Evolutionary conservation across 2,888 invertebrate species (phyloP).

Genomic region (Monoplex corrugatus): DNA sequence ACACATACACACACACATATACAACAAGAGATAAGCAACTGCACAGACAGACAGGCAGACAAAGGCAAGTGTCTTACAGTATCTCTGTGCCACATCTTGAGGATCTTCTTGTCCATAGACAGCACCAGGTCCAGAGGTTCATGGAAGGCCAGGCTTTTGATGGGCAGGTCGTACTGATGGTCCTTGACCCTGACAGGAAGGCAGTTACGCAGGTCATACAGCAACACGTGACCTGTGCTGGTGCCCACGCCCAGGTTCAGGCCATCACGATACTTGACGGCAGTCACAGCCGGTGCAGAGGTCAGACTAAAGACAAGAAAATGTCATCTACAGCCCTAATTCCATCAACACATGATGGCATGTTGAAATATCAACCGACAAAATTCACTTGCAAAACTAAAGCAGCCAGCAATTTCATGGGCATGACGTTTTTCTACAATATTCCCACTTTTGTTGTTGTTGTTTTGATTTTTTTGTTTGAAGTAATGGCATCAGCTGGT

Average conservation of each 20-base stretch:
- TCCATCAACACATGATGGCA: too few relatives aligned
- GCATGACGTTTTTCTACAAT: too few relatives aligned
- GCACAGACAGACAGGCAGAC: too few relatives aligned
- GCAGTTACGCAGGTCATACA: slow-evolving; percentile 96
- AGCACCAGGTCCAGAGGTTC: slow-evolving; percentile 75
- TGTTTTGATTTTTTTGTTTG: too few relatives aligned
- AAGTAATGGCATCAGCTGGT: too few relatives aligned
- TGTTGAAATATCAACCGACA: too few relatives aligned
- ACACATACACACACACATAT: too few relatives aligned
- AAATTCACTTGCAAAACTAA: too few relatives aligned
- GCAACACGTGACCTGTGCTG: slow-evolving; percentile 91
- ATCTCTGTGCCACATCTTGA: slow-evolving; percentile 83
- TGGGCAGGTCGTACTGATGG: slow-evolving; percentile 96
- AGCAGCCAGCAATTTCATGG: too few relatives aligned
- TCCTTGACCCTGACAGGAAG: slow-evolving; percentile 95
- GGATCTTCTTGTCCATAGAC: slow-evolving; percentile 79
- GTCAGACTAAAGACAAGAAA: slow-evolving; percentile 66
- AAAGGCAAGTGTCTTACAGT: slow-evolving; percentile 87
- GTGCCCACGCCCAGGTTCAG: slow-evolving; percentile 92
- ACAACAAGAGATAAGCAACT: too few relatives aligned
- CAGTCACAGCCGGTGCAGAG: slow-evolving; percentile 75
- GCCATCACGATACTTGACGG: slow-evolving; percentile 81
- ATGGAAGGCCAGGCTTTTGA: slow-evolving; percentile 93
- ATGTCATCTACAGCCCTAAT: too few relatives aligned
- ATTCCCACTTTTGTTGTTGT: too few relatives aligned